Percentiles rank a stretch among this genome's conserved stretches.
These are phyloP conservation scores for Fregetta grallaria DNA, from an alignment of 2,113 vertebrate genomes.

Conservation along the genomic window DNA sequence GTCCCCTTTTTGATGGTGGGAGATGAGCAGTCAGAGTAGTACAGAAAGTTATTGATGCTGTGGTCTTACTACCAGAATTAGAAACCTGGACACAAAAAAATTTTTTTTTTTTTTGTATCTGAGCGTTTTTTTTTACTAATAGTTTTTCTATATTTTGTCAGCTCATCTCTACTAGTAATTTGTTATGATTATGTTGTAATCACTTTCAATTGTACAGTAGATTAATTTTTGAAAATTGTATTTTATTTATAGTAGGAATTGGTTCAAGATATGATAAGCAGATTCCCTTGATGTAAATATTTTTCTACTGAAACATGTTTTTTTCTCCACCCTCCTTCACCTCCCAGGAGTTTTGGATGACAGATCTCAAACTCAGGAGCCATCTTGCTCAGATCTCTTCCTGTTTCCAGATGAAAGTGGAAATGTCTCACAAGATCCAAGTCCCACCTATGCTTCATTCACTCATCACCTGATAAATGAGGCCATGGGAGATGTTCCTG, in stretches of 20 bases:
- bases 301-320: neutral
- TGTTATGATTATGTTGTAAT: neutral
- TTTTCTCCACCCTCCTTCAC: neutral
- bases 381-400: conserved; percentile 92
- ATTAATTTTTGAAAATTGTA: neutral
- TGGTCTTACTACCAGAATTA: neutral
- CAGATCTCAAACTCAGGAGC: conserved; percentile 76
- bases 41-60: neutral
- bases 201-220: neutral
- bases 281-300: neutral
- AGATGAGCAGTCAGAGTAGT: neutral
- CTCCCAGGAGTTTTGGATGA: conserved; percentile 80
- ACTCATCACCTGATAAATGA: conserved; percentile 85
- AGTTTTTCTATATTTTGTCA: neutral
- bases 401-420: conserved; percentile 98
- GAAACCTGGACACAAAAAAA: neutral
- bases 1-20: neutral
- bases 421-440: conserved; percentile 82
- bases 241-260: neutral
- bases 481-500: conserved; percentile 70
- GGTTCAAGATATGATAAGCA: neutral
- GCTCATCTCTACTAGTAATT: neutral
- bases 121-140: neutral
- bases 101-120: neutral
- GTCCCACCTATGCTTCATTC: conserved; percentile 79